Conservation (phyloP, 2,113 vertebrate genomes). For the Chauna torquata region DNA sequence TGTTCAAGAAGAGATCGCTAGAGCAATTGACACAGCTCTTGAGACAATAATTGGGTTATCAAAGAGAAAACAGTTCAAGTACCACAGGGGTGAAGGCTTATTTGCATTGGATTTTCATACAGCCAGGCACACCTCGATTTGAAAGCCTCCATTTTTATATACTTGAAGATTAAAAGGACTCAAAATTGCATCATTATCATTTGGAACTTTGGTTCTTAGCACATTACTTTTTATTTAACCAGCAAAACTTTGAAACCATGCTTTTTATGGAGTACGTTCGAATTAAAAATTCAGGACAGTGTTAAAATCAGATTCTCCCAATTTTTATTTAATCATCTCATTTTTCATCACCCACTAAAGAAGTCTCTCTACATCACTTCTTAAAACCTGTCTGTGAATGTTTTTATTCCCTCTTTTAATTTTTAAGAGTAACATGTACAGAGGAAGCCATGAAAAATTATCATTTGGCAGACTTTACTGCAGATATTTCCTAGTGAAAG, state of each 20-base stretch:
- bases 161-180: constrained; percentile 91
- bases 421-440: constrained; percentile 49
- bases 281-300: constrained; percentile 71
- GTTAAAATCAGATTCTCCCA: constrained; percentile 61
- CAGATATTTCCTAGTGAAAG: neutral
- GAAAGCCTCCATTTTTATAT: constrained; percentile 87
- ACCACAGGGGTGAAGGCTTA: constrained; percentile 99
- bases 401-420: constrained; percentile 43
- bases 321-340: constrained; percentile 62
- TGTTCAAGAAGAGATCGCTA: constrained; percentile 99
- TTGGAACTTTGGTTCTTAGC: constrained; percentile 89
- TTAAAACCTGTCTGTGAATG: constrained; percentile 44
- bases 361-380: constrained; percentile 42
- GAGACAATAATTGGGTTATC: constrained; percentile 99
- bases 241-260: constrained; percentile 79
- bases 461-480: constrained; percentile 7
- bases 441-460: constrained; percentile 28
- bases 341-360: constrained; percentile 64
- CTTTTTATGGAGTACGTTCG: neutral
- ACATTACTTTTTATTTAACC: constrained; percentile 88
- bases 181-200: constrained; percentile 95
- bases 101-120: constrained; percentile 99
- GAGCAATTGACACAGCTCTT: constrained; percentile 99
- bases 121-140: constrained; percentile 90
- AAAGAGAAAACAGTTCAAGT: constrained; percentile 99